Base-by-base conservation (phyloP, 2,888 invertebrate species). In the Andricus quercusramuli region DNA sequence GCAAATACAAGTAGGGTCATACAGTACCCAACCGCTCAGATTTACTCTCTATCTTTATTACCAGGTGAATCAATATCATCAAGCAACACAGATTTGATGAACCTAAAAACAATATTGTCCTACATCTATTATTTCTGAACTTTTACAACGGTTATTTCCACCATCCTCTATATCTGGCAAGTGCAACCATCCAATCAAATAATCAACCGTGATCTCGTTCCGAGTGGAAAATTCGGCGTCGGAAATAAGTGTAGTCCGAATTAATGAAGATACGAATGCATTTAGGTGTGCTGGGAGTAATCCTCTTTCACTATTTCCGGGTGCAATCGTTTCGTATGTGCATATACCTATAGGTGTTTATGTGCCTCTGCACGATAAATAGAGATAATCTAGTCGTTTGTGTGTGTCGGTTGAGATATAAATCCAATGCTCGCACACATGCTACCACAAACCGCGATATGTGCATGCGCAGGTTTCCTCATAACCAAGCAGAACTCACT, bases 401-500 rank as follows among this genome's bases (percentile, higher is more conserved):
- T 67, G 67, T 67, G 67, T 67, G 41, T 41, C n/a, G 41, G 13
- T 15, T 41, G 67, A 67, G 67, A 67, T 67, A 67, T 67, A 6
- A 6, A 44, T 44, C 37, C n/a, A 2, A 32, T 66, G 37, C 65
- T 66, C 65, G 9, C 65, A 66, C 65, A 67, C 67, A 67, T 67
- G 37, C 41, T 67, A 67, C 41, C 67, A 6, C n/a, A 67, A 67
- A 67, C 67, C 41, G 22, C 41, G 44, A 44, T 44, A 41, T 67
- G 67, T 67, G 41, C 65, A 66, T 66, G 65, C 32, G 65, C 41
- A 67, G 44, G 22, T 67, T 67, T 67, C 41, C 67, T 67, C 67
- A 67, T 67, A 67, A 67, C 67, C 22, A 67, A 67, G 41, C 67
- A 44, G 41, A 67, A 67, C 41, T 41, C 67, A 67, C 67, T 67